phyloP scores from a whole-genome alignment of 2,797 vertebrate genomes.

The Gymnothorax reevesii region DNA sequence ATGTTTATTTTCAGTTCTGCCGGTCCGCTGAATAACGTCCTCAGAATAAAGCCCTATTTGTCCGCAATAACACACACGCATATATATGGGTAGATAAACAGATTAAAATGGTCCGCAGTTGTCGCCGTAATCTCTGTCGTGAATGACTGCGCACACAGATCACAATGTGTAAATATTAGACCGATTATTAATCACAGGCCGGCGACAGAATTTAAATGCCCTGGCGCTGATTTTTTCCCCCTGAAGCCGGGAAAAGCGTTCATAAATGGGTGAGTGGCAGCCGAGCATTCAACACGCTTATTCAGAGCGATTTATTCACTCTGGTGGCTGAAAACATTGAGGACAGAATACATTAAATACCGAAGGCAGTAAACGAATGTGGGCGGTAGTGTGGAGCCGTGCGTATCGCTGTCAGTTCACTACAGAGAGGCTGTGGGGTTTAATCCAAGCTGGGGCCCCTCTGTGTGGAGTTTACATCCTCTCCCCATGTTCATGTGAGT shows the following conservation, averaged over 20 bases:
- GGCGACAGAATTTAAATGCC: conserved; percentile 61
- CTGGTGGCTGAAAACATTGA: conserved; percentile 65
- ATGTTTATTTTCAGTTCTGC: conserved; percentile 5
- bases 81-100: conserved; percentile 62
- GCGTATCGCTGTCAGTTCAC: too few relatives aligned
- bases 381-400: too few relatives aligned
- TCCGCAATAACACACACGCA: conserved; percentile 57
- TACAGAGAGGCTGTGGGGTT: too few relatives aligned
- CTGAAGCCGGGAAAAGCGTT: conserved; percentile 51
- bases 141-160: conserved; percentile 71
- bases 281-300: conserved; percentile 61
- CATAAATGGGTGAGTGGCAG: conserved; percentile 58
- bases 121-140: conserved; percentile 74
- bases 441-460: too few relatives aligned
- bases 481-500: too few relatives aligned
- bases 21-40: background rate
- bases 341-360: conserved; percentile 67
- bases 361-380: conserved; percentile 66
- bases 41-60: conserved; percentile 14
- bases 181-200: conserved; percentile 75
- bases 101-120: conserved; percentile 62
- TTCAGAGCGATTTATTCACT: conserved; percentile 73
- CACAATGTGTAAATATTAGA: conserved; percentile 78
- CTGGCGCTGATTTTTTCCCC: conserved; percentile 51
- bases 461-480: too few relatives aligned